Percentiles rank a stretch among this genome's conserved stretches.
Conservation (phyloP, 2,113 vertebrate genomes). For the Dromas ardeola region DNA sequence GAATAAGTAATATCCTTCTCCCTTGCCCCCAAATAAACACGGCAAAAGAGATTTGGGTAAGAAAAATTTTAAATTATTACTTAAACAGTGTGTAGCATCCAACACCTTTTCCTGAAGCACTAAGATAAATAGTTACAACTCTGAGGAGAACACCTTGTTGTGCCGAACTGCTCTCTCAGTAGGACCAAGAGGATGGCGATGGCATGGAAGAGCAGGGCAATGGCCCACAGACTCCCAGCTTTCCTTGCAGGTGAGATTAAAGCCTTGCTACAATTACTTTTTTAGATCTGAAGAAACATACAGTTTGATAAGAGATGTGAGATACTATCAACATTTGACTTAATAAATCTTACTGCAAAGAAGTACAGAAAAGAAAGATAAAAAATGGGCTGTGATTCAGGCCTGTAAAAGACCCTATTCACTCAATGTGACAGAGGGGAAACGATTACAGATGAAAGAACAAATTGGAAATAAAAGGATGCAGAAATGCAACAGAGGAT, state of each 20-base stretch:
- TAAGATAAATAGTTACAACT: background rate
- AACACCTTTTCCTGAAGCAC: background rate
- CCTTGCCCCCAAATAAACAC: background rate
- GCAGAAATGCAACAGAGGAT: background rate
- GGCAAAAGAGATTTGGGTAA: background rate
- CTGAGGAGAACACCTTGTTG: rapidly evolving
- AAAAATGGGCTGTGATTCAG: background rate
- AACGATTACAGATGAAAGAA: background rate
- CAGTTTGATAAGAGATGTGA: background rate
- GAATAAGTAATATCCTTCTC: background rate
- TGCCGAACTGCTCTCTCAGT: background rate
- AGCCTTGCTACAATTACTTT: background rate
- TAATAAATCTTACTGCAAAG: background rate
- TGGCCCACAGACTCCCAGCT: background rate
- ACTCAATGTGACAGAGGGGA: background rate
- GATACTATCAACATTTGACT: background rate
- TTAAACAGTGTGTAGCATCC: background rate
- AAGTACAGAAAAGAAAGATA: background rate
- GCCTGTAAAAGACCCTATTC: background rate
- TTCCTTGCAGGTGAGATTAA: background rate
- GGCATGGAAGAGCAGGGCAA: background rate
- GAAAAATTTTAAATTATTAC: background rate
- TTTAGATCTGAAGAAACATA: background rate
- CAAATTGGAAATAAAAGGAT: background rate
- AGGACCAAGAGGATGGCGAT: rapidly evolving